Percentiles rank a stretch among this genome's conserved stretches.
Conservation (phyloP, 2,888 invertebrate species). For the Drosophila infuscata region DNA sequence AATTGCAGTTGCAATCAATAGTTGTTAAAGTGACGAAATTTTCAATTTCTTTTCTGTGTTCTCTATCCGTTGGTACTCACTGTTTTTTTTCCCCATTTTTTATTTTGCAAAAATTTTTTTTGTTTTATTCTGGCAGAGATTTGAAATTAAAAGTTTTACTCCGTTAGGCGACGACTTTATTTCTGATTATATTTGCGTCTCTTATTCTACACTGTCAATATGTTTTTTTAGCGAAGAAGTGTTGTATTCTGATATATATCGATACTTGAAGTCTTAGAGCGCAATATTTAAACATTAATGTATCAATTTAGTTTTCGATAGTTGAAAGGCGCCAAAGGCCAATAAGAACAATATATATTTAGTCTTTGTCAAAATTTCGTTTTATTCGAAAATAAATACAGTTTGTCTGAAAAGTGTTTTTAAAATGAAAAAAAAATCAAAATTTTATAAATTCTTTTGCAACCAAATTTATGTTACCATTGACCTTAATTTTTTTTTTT, state of each 20-base stretch:
- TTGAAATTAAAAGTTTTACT: not conserved
- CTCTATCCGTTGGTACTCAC: conserved; percentile 31
- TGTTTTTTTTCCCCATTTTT: conserved; percentile 66
- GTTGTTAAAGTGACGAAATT: not conserved
- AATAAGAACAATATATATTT: too few species aligned
- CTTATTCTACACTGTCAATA: not conserved
- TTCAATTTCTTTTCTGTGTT: not conserved
- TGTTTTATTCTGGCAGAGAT: too few species aligned
- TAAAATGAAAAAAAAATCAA: too few species aligned
- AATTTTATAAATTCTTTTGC: too few species aligned
- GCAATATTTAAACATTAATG: not conserved
- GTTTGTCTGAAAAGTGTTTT: too few species aligned
- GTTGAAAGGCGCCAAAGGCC: not conserved
- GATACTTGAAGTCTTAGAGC: not conserved
- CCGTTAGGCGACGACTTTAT: not conserved
- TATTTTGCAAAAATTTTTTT: not conserved
- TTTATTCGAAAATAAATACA: not conserved
- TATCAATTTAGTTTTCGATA: conserved; percentile 7
- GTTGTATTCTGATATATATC: conserved; percentile 8
- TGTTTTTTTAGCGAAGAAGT: not conserved
- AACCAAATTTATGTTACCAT: too few species aligned
- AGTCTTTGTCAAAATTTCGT: too few species aligned
- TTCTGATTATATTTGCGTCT: not conserved
- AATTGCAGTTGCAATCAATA: not conserved
- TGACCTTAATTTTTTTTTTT: too few species aligned